A percentile compares a stretch with the other conserved stretches of the same genome.
Conservation (phyloP, 2,113 vertebrate species). For the Calypte anna region DNA sequence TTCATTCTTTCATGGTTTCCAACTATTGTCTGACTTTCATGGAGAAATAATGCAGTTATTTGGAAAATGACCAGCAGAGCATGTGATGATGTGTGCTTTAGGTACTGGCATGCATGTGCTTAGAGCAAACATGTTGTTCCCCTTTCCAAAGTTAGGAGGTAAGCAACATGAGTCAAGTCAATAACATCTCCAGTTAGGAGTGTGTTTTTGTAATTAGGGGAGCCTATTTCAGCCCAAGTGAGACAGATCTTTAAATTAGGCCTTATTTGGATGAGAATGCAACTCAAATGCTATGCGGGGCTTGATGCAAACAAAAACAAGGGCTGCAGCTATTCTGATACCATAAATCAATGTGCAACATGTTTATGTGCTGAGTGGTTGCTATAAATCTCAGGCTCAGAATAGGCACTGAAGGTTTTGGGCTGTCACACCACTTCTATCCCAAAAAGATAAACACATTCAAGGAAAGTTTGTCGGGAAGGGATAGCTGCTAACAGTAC, state of each 20-base stretch:
- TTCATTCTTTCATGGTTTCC: not conserved
- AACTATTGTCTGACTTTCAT: not conserved
- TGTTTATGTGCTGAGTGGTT: slow-evolving; percentile 8
- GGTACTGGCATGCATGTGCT: not conserved
- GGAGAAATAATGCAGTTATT: not conserved
- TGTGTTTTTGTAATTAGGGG: slow-evolving; percentile 13
- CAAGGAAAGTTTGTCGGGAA: slow-evolving; percentile 18
- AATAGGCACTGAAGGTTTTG: not conserved
- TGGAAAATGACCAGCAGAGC: not conserved
- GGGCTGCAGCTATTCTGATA: slow-evolving; percentile 10
- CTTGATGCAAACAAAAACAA: slow-evolving; percentile 52
- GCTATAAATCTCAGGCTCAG: slow-evolving; percentile 36
- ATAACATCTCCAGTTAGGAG: not conserved
- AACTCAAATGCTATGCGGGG: not conserved
- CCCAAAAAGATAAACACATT: not conserved
- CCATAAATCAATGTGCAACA: slow-evolving; percentile 26
- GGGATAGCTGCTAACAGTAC: not conserved
- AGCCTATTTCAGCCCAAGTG: slow-evolving; percentile 12
- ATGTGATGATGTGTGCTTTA: rapidly evolving
- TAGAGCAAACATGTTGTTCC: not conserved
- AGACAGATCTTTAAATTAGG: not conserved
- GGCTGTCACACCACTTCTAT: not conserved
- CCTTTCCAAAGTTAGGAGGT: not conserved
- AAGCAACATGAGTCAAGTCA: not conserved
- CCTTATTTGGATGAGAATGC: slow-evolving; percentile 42